phyloP scores from a whole-genome alignment of 2,888 invertebrate genomes.

The Serrognathus titanus region DNA sequence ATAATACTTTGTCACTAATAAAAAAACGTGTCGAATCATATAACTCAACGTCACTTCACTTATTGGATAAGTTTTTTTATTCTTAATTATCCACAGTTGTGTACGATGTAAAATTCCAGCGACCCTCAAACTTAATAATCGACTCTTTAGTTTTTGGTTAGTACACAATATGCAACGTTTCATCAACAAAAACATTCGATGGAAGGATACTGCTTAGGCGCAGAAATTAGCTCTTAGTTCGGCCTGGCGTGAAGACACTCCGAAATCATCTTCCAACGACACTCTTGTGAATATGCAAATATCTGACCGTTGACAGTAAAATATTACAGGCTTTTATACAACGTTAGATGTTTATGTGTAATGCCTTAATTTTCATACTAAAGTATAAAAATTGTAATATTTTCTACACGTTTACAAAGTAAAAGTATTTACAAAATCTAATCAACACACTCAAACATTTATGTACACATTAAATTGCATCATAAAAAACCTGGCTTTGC shows the following conservation, averaged over 20 bases:
- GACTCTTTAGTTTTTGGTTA: constrained; percentile 14
- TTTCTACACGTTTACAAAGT: neutral
- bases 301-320: constrained; percentile 31
- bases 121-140: constrained; percentile 43
- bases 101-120: constrained; percentile 38
- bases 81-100: too few species aligned
- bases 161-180: constrained; percentile 39
- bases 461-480: constrained; percentile 33
- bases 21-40: constrained; percentile 47
- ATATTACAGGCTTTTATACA: constrained; percentile 16
- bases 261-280: constrained; percentile 21
- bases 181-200: constrained; percentile 41
- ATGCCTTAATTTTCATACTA: neutral
- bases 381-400: neutral
- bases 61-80: constrained; percentile 44
- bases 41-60: constrained; percentile 47
- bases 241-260: constrained; percentile 5
- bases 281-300: constrained; percentile 26
- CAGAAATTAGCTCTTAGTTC: constrained; percentile 14
- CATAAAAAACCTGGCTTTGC: constrained; percentile 41
- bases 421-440: neutral
- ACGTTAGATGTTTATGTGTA: neutral
- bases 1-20: constrained; percentile 51
- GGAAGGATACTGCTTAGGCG: constrained; percentile 25
- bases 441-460: constrained; percentile 27